Evolutionary conservation across 2,888 invertebrate species (phyloP), one percentile per base, ranked within the genome.

Genomic region (Bombyx huttoni): DNA sequence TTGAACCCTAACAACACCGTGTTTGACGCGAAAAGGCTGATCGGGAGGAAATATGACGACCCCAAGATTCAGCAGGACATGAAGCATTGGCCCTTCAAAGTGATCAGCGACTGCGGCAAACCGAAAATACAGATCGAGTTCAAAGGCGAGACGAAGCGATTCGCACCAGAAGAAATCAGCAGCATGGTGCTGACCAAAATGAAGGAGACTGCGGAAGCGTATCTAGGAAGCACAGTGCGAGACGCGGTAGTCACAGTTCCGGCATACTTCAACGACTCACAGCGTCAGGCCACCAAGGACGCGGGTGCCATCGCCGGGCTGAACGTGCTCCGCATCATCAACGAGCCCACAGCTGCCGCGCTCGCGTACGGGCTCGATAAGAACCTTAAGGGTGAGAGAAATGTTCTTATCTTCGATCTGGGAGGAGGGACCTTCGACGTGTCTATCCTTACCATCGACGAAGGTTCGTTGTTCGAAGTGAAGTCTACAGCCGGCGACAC

Each of bases 351-450:
- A 1, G 95, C 95, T 5, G 96, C 95, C 13, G 96, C 96, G 33
- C 82, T 96, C 60, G 95, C 96, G 14, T 96, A 96, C 70, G 96
- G 96, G 10, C 82, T 94, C 52, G 93, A 94, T 70, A 93, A 94
- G 73, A 92, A 92, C 70, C 83, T 93, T 14, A 92, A 92, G 70
- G 93, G 93, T 13, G 93, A 94, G 70, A 91, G 92, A 54, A 93
- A 93, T 68, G 92, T 94, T 3, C 77, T 94, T 48, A 93, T 94
- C 64, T 94, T 94, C 67, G 93, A 94, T 76, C 87, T 94, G 59
- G 90, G 90, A 33, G 96, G 96, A 58, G 97, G 96, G 49, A 96
- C 96, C 51, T 97, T 98, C 77, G 97, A 97, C 88, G 97, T 97
- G 3, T 97, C 97, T 50, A 93, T 97, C 62, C 85, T 97, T 24